These are phyloP conservation scores for Cepaea hortensis DNA, from an alignment of 2,888 invertebrate genomes.

Conservation along the genomic window DNA sequence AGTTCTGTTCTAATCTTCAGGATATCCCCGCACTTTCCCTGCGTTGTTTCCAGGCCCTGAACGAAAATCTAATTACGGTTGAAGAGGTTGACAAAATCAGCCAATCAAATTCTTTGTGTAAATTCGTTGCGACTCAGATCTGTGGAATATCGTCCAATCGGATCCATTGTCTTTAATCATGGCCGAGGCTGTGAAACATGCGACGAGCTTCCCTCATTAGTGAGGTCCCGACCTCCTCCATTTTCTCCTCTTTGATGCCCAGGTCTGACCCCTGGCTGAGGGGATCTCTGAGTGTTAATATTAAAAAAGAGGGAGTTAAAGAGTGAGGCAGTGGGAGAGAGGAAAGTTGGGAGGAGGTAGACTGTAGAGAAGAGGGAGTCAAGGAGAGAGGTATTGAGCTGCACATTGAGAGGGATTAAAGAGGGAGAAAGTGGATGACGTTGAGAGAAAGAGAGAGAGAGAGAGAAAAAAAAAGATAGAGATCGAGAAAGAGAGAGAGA, in stretches of 20 bases:
- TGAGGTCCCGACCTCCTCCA: slow-evolving; percentile 14
- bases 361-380: no score
- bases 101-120: slow-evolving; percentile 41
- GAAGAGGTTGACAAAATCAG: slow-evolving; percentile 40
- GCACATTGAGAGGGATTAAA: no score
- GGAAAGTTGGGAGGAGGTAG: no score
- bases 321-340: no score
- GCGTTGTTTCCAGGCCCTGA: background rate
- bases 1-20: background rate
- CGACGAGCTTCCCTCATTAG: slow-evolving; percentile 31
- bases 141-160: slow-evolving; percentile 33
- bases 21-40: background rate
- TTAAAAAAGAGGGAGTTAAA: no score
- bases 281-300: no score
- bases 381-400: no score
- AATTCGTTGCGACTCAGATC: slow-evolving; percentile 6
- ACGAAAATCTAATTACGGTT: slow-evolving; percentile 32
- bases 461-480: background rate
- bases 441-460: background rate
- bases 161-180: slow-evolving; percentile 33
- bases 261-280: background rate
- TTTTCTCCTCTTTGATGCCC: slow-evolving; percentile 21
- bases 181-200: slow-evolving; percentile 1
- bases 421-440: background rate
- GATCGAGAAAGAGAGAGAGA: background rate